Evolutionary conservation across 2,113 vertebrate species (phyloP).

Genomic region (Pteronura brasiliensis): DNA sequence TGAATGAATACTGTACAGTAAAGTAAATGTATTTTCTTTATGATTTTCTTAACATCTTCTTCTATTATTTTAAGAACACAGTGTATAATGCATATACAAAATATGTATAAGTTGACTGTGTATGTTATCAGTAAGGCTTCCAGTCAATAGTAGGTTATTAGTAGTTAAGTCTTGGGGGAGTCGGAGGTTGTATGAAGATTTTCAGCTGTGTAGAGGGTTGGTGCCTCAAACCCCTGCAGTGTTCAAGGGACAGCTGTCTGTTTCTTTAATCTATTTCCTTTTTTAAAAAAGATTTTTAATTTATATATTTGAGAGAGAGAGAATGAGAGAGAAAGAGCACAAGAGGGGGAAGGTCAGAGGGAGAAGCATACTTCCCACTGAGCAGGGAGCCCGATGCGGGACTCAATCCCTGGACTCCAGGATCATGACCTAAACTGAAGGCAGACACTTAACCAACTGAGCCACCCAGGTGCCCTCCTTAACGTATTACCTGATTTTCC

Average conservation of each 20-base stretch:
- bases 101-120: neutral
- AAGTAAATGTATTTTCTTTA: neutral
- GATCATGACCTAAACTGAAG: neutral
- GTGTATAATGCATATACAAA: neutral
- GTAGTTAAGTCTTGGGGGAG: neutral
- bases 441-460: neutral
- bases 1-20: neutral
- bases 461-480: neutral
- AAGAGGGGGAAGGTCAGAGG: no score
- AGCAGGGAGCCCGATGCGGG: fast-evolving
- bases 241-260: neutral
- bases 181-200: neutral
- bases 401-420: neutral
- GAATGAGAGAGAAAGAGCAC: no score
- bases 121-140: neutral
- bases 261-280: neutral
- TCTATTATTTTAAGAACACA: neutral
- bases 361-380: no score
- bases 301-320: no score
- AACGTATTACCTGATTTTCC: neutral
- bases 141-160: neutral
- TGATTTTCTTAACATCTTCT: neutral
- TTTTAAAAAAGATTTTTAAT: no score
- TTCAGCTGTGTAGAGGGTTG: neutral
- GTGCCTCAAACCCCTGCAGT: neutral